Evolutionary conservation across 64 coral and sea anemone genomes (phyloP), one percentile per base, ranked within the genome.

Genomic region (Trachythela sp.): DNA sequence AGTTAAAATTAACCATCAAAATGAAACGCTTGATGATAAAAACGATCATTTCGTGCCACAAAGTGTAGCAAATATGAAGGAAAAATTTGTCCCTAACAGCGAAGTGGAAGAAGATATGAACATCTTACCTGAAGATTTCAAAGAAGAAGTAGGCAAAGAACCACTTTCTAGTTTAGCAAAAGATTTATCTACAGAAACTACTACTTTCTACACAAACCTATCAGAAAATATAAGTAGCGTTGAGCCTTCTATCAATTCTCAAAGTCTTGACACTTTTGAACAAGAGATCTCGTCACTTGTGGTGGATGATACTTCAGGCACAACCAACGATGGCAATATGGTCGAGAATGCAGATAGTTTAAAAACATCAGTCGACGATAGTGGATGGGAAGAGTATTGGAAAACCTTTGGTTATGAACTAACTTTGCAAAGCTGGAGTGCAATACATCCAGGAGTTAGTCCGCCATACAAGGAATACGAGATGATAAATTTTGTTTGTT

Each of bases 381-480:
- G 56, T 64, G 75, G 37, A 80, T 80, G 75, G 75, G 75, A 80
- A 22, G 18, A 39, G 31, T 80, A 80, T 38, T 80, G 75, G 75
- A 30, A 14, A 5, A 80, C 31, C 2, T 80, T 29, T 80, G 75
- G 31, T 80, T 36, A 37, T 80, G 75, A 80, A 30, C 30, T 80
- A 30, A 39, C 37, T 17, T 37, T 35, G 75, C 33, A 80, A 35
- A 80, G 75, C 37, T 80, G 75, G 75, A 39, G 35, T 35, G 37
- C 75, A 13, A 37, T 80, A 20, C 37, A 80, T 36, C 33, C 30
- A 35, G 2, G 30, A 2, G 75, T 37, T 80, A 9, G 20, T 80
- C 75, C 75, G 30, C 75, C 75, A 37, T 80, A 80, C 75, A 30
- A 37, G 10, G 15, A 80, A 20, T 8, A 64, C 56, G 56, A 64